Conservation (phyloP, 1,140 invertebrate genomes). For the Drosophila kohkoa region DNA sequence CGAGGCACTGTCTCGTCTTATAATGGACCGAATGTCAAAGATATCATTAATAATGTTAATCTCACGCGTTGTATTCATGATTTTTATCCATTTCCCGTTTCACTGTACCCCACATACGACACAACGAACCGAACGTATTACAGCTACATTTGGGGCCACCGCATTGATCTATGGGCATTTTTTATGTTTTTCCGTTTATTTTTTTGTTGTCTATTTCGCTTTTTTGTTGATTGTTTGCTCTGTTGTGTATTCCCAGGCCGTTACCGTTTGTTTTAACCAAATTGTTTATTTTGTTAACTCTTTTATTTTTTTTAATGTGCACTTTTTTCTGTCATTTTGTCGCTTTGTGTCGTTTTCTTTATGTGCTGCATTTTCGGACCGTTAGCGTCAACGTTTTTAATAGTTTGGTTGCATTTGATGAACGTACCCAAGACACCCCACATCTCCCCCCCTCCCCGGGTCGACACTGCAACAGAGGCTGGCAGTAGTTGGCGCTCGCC, state of each 20-base stretch:
- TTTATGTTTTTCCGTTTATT: conserved; percentile 21
- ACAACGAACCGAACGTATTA: conserved; percentile 12
- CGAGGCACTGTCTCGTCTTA: not conserved
- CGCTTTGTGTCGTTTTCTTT: conserved; percentile 37
- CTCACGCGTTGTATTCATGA: conserved; percentile 33
- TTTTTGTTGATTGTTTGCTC: conserved; percentile 21
- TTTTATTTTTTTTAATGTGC: conserved; percentile 31
- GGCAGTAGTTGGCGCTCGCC: conserved; percentile 12
- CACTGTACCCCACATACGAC: conserved; percentile 10
- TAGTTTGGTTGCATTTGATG: conserved; percentile 69
- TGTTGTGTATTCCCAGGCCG: conserved; percentile 40
- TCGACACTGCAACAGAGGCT: not conserved
- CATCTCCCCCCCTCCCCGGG: not conserved
- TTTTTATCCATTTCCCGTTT: conserved; percentile 47
- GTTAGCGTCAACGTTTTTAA: conserved; percentile 74
- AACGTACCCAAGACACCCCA: conserved; percentile 36
- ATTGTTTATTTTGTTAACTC: conserved; percentile 48
- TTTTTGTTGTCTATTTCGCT: conserved; percentile 19
- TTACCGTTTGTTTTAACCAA: conserved; percentile 52
- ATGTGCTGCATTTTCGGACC: conserved; percentile 71
- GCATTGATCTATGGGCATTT: conserved; percentile 49
- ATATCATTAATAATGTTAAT: conserved; percentile 53
- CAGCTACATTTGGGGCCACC: conserved; percentile 33
- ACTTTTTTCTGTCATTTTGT: conserved; percentile 24
- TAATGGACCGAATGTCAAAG: conserved; percentile 34